A percentile compares a stretch with the other conserved stretches of the same genome.
phyloP scores from a whole-genome alignment of 1,140 invertebrate species.

The Philopotamus ludificatus region DNA sequence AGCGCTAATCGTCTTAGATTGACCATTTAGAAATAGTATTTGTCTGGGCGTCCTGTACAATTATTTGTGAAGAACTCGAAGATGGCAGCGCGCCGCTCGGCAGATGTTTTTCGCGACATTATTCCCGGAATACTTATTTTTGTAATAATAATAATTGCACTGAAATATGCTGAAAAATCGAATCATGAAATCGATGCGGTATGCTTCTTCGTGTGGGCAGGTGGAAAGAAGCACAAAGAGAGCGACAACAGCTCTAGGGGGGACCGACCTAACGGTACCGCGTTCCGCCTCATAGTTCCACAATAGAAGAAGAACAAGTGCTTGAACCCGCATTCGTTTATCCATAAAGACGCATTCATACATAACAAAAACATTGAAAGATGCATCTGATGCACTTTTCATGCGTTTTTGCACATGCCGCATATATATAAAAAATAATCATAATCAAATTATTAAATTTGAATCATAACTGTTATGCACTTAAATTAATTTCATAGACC shows the following conservation, averaged over 20 bases:
- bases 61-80: constrained; percentile 15
- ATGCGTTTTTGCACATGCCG: background rate
- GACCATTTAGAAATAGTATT: background rate
- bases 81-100: constrained; percentile 2
- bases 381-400: constrained; percentile 4
- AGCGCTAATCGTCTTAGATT: background rate
- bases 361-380: background rate
- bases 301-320: constrained; percentile 5
- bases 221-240: constrained; percentile 26
- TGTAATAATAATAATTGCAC: background rate
- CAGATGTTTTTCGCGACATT: constrained; percentile 5
- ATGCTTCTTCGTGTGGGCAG: constrained; percentile 5
- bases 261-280: constrained; percentile 19
- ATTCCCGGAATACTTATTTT: background rate
- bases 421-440: no score
- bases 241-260: constrained; percentile 1
- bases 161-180: background rate
- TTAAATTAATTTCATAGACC: no score
- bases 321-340: background rate
- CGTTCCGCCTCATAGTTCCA: constrained; percentile 13
- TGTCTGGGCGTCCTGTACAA: background rate
- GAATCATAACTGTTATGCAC: no score
- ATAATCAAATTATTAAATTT: no score
- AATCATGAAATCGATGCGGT: background rate
- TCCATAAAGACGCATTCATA: constrained; percentile 2